Evolutionary conservation across 2,797 vertebrate species (phyloP).

Genomic region (Remorina albescens): DNA sequence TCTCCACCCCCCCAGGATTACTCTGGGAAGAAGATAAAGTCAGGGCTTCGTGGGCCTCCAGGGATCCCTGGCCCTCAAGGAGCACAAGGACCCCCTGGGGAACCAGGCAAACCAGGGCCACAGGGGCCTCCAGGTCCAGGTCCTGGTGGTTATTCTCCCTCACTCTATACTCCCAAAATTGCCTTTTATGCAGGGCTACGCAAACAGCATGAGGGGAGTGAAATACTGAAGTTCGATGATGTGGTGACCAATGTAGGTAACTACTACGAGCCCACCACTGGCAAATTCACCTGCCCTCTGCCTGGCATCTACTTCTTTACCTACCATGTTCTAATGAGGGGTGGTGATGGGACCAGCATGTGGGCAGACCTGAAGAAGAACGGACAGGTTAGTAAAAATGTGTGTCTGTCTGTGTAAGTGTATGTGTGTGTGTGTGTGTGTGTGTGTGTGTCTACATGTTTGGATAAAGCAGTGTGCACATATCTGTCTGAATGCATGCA

Average conservation of each 20-base stretch:
- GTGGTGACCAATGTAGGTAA: conserved; percentile 95
- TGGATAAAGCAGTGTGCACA: neutral
- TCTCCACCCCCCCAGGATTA: conserved; percentile 89
- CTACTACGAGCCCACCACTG: conserved; percentile 92
- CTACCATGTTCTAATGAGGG: conserved; percentile 93
- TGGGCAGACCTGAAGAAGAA: conserved; percentile 94
- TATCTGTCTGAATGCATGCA: conserved; percentile 49
- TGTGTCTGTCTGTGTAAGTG: conserved; percentile 27
- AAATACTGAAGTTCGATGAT: conserved; percentile 92
- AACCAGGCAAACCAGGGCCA: conserved; percentile 89
- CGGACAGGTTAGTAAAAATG: conserved; percentile 88
- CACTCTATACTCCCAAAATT: conserved; percentile 91
- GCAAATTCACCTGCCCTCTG: conserved; percentile 94
- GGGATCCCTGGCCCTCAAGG: conserved; percentile 88
- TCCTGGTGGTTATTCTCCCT: conserved; percentile 88
- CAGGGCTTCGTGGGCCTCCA: conserved; percentile 87
- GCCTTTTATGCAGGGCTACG: conserved; percentile 94
- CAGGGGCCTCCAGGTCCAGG: conserved; percentile 88
- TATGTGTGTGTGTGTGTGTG: no score
- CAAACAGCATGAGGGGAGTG: conserved; percentile 90
- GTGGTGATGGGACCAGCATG: conserved; percentile 91
- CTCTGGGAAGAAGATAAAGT: conserved; percentile 88
- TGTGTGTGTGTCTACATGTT: neutral
- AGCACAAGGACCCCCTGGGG: conserved; percentile 87
- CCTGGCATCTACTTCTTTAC: conserved; percentile 93